A percentile compares a stretch with the other conserved stretches of the same genome.
Conservation (phyloP, 2,113 vertebrate genomes). For the Chaenocephalus aceratus region DNA sequence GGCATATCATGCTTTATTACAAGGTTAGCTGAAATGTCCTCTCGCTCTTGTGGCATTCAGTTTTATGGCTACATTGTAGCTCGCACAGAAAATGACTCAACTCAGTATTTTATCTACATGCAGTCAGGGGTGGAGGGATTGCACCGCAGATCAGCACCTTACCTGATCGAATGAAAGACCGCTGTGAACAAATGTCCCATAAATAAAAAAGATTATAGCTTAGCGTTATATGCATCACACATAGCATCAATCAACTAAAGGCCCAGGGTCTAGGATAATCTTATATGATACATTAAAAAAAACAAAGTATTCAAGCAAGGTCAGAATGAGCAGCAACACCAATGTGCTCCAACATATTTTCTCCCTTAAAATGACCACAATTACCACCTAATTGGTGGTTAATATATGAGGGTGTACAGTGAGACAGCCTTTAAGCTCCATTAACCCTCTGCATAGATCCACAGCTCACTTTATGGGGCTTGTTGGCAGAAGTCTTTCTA, state of each 20-base stretch:
- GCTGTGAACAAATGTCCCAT: not conserved
- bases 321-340: not conserved
- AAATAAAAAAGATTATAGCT: not conserved
- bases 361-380: constrained; percentile 19
- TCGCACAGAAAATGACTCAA: constrained; percentile 24
- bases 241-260: constrained; percentile 9
- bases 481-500: constrained; percentile 71
- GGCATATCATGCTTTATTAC: constrained; percentile 67
- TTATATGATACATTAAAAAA: not conserved
- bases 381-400: constrained; percentile 63
- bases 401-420: constrained; percentile 60
- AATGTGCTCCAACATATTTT: not conserved
- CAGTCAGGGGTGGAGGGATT: not conserved
- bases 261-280: not conserved
- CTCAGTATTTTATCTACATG: constrained; percentile 28
- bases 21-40: constrained; percentile 74
- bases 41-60: constrained; percentile 46
- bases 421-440: constrained; percentile 70
- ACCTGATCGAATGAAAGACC: not conserved
- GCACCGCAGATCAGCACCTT: not conserved
- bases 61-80: constrained; percentile 59
- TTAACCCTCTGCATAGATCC: constrained; percentile 73
- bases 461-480: constrained; percentile 64
- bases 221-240: not conserved
- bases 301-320: not conserved